Conservation (phyloP, 2,888 invertebrate genomes). For the Pilophorus perplexus region DNA sequence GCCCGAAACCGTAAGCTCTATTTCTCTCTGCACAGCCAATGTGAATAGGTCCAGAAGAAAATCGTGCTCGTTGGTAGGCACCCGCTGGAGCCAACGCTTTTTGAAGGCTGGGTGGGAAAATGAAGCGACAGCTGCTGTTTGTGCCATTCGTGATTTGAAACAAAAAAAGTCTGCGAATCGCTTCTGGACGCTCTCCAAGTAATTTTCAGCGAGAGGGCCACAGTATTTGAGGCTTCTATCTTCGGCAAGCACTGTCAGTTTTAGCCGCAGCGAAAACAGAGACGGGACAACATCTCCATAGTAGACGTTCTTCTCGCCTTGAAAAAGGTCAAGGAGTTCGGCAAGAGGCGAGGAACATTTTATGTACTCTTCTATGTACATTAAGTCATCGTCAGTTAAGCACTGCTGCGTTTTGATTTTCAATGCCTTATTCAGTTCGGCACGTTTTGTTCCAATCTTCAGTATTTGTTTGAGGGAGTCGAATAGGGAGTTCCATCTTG, state of each 20-base stretch:
- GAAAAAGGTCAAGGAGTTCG: conserved; percentile 20
- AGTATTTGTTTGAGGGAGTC: conserved; percentile 21
- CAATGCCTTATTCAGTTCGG: conserved; percentile 8
- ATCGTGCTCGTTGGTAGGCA: not conserved
- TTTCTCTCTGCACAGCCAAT: not conserved
- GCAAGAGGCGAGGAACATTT: conserved; percentile 27
- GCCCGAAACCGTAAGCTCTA: not conserved
- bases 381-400: conserved; percentile 17
- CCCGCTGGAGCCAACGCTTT: conserved; percentile 3
- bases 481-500: conserved; percentile 29
- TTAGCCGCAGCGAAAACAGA: conserved; percentile 16
- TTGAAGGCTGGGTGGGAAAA: conserved; percentile 4
- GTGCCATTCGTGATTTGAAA: conserved; percentile 9
- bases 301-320: conserved; percentile 27
- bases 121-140: conserved; percentile 17
- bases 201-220: conserved; percentile 16
- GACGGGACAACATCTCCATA: conserved; percentile 23
- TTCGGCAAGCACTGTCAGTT: not conserved
- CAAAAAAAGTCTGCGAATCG: conserved; percentile 29
- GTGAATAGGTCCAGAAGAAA: conserved; percentile 3
- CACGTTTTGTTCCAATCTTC: not conserved
- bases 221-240: conserved; percentile 10
- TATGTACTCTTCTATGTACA: conserved; percentile 26
- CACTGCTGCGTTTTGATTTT: conserved; percentile 17
- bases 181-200: conserved; percentile 15